Conservation (phyloP, 2,888 invertebrate genomes). For the Eupithecia exiguata region DNA sequence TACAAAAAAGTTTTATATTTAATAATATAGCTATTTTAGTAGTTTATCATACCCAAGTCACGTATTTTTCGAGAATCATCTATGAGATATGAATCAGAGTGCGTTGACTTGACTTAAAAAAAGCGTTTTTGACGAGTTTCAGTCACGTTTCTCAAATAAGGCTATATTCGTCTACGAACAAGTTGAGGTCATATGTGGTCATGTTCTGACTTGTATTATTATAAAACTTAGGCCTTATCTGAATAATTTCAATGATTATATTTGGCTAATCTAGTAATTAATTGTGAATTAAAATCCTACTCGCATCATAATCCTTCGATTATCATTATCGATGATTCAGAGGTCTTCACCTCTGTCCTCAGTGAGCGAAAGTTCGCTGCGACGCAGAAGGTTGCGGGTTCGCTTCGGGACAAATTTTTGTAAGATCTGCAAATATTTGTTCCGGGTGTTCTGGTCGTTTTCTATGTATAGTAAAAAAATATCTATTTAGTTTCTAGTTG, state of each 20-base stretch:
- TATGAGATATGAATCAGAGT: conserved; percentile 56
- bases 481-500: too few relatives aligned
- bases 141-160: conserved; percentile 50
- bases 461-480: too few relatives aligned
- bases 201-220: background rate
- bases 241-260: background rate
- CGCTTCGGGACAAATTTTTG: too few relatives aligned
- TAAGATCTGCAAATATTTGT: too few relatives aligned
- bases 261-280: background rate
- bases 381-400: too few relatives aligned
- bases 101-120: conserved; percentile 57
- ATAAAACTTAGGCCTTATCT: background rate
- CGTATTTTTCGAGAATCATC: conserved; percentile 60
- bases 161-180: conserved; percentile 15
- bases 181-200: conserved; percentile 11
- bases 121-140: conserved; percentile 56
- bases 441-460: too few relatives aligned
- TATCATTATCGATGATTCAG: too few relatives aligned
- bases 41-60: conserved; percentile 54
- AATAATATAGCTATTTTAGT: background rate
- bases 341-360: too few relatives aligned
- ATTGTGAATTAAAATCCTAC: background rate
- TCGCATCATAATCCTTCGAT: background rate
- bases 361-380: too few relatives aligned
- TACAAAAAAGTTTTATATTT: background rate